phyloP scores from a whole-genome alignment of 2,888 invertebrate species.

The Dyspetes luteomarginatus region DNA sequence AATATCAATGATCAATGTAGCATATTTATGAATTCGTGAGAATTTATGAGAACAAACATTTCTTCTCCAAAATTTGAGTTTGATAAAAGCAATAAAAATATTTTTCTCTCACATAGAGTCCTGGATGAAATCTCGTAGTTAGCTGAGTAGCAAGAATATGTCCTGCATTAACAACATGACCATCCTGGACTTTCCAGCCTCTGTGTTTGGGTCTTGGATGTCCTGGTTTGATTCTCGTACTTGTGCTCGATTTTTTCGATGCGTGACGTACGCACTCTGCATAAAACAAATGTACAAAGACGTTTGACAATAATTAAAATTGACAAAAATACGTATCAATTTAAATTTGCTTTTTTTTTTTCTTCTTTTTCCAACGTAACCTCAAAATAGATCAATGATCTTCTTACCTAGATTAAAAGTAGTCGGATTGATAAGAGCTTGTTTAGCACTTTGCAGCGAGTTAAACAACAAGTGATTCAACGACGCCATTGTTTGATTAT shows the following conservation, averaged over 20 bases:
- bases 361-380: not conserved
- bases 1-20: too few relatives aligned
- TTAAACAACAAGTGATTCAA: constrained; percentile 46
- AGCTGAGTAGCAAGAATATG: constrained; percentile 89
- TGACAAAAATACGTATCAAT: not conserved
- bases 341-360: too few relatives aligned
- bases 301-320: not conserved
- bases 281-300: constrained; percentile 45
- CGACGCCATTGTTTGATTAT: constrained; percentile 52
- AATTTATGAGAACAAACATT: too few relatives aligned
- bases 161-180: constrained; percentile 87
- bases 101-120: constrained; percentile 90
- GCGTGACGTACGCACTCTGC: constrained; percentile 86
- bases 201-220: constrained; percentile 89
- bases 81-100: too few relatives aligned
- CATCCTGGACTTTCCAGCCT: constrained; percentile 91
- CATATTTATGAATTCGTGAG: too few relatives aligned
- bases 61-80: too few relatives aligned
- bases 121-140: constrained; percentile 90
- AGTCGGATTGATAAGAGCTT: constrained; percentile 38
- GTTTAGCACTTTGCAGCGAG: constrained; percentile 52
- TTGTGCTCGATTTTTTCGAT: constrained; percentile 90
- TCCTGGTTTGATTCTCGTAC: constrained; percentile 88
- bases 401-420: constrained; percentile 48
- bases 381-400: constrained; percentile 23